Conservation (phyloP, 2,797 vertebrate species). For the Tragopan temminckii region DNA sequence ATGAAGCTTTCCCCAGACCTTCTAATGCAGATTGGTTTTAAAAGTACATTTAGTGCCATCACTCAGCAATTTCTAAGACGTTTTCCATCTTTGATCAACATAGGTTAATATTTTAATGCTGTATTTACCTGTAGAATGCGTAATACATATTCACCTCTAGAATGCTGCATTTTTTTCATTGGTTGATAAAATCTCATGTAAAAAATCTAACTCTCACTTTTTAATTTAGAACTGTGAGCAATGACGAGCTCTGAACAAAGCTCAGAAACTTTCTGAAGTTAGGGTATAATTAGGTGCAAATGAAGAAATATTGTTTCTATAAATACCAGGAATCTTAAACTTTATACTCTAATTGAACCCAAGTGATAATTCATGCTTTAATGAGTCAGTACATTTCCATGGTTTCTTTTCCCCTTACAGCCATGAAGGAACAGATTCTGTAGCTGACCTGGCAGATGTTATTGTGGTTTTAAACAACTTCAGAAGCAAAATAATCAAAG, state of each 20-base stretch:
- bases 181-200: not conserved
- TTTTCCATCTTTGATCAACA: not conserved
- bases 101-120: not conserved
- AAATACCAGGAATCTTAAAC: not conserved
- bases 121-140: not conserved
- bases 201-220: not conserved
- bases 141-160: not conserved
- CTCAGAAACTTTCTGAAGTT: not conserved
- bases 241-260: not conserved
- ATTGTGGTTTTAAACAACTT: slow-evolving; percentile 91
- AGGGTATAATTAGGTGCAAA: not conserved
- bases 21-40: not conserved
- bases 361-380: not conserved
- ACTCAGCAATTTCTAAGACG: not conserved
- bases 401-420: slow-evolving; percentile 74
- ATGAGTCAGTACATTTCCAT: not conserved
- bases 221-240: not conserved
- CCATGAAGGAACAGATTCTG: slow-evolving; percentile 94
- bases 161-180: not conserved
- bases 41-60: not conserved
- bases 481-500: slow-evolving; percentile 95
- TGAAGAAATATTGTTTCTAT: not conserved
- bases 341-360: not conserved
- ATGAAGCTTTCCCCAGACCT: not conserved
- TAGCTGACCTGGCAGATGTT: slow-evolving; percentile 83